phyloP scores from a whole-genome alignment of 2,888 invertebrate species.

The Zonitis immaculata region DNA sequence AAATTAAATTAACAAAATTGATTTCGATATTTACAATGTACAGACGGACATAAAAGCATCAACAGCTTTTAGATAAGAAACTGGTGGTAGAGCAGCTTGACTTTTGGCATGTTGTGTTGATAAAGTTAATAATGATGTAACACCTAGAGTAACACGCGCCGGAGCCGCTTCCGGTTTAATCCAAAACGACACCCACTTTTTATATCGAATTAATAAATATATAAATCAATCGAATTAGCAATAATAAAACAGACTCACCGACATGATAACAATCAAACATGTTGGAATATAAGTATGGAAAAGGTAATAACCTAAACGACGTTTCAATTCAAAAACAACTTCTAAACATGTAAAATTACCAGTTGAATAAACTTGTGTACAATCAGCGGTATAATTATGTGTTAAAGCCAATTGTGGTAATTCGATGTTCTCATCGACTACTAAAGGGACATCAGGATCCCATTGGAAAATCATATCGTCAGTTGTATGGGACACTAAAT shows the following conservation, averaged over 20 bases:
- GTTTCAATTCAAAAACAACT: slow-evolving; percentile 82
- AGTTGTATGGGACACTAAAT: slow-evolving; percentile 89
- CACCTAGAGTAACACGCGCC: slow-evolving; percentile 86
- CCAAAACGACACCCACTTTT: slow-evolving; percentile 94
- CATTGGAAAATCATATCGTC: slow-evolving; percentile 92
- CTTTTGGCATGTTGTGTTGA: slow-evolving; percentile 93
- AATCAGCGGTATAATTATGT: slow-evolving; percentile 84
- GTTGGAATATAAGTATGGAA: slow-evolving; percentile 94
- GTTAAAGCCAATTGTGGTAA: slow-evolving; percentile 81
- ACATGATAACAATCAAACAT: slow-evolving; percentile 92
- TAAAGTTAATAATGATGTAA: slow-evolving; percentile 81
- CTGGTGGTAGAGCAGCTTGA: slow-evolving; percentile 87
- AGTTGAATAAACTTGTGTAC: slow-evolving; percentile 88
- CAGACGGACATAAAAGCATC: slow-evolving; percentile 92
- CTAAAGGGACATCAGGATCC: slow-evolving; percentile 85
- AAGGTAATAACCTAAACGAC: slow-evolving; percentile 84
- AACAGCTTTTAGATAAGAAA: slow-evolving; percentile 89
- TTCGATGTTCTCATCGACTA: slow-evolving; percentile 85
- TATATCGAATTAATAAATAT: background rate
- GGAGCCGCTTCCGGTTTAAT: slow-evolving; percentile 93
- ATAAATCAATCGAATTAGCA: background rate
- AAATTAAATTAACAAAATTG: background rate
- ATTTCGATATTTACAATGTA: slow-evolving; percentile 61
- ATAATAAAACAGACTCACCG: too few relatives aligned
- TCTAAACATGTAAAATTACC: slow-evolving; percentile 92